Conservation (phyloP, 2,113 vertebrate genomes). For the Entomyzon cyanotis region DNA sequence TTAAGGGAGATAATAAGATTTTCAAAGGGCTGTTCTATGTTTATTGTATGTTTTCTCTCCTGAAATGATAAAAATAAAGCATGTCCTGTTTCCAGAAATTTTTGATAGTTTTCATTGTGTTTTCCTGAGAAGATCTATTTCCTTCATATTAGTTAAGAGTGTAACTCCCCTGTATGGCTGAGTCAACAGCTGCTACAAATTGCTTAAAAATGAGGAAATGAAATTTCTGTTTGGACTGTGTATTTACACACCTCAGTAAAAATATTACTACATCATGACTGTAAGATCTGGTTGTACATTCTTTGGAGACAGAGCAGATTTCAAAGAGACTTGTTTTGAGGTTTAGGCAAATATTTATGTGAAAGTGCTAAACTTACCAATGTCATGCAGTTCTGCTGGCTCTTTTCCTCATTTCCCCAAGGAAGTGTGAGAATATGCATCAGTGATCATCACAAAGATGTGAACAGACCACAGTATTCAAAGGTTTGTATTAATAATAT, state of each 20-base stretch:
- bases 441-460: neutral
- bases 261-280: neutral
- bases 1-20: neutral
- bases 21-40: neutral
- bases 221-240: neutral
- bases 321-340: neutral
- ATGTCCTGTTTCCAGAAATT: neutral
- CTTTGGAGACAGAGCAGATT: neutral
- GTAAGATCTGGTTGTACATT: neutral
- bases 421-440: neutral
- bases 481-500: neutral
- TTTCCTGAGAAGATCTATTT: constrained; percentile 20
- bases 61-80: constrained; percentile 45
- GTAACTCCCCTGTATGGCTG: neutral
- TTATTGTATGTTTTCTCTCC: neutral
- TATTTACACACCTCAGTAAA: neutral
- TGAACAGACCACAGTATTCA: neutral
- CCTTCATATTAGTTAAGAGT: constrained; percentile 34
- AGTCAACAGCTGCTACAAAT: constrained; percentile 13
- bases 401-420: neutral
- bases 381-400: neutral
- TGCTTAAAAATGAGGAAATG: constrained; percentile 30
- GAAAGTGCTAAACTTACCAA: neutral
- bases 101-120: neutral
- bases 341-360: neutral